These are phyloP conservation scores for Ciconia nigra DNA, from an alignment of 2,797 vertebrate genomes.

Conservation along the genomic window DNA sequence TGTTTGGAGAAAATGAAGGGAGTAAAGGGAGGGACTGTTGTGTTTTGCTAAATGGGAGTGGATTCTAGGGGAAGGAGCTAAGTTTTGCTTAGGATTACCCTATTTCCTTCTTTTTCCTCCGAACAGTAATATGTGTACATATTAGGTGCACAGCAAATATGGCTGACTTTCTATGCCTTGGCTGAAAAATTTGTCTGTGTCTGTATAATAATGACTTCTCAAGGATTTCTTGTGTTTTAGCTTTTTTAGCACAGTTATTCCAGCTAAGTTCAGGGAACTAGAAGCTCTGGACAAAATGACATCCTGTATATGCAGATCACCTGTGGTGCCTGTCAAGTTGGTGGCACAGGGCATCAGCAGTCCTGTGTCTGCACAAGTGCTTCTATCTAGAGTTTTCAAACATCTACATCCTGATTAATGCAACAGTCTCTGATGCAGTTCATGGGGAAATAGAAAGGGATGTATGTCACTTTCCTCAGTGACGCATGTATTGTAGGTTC, in stretches of 20 bases:
- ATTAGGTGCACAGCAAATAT: rapidly evolving
- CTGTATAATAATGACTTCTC: neutral
- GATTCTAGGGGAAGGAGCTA: neutral
- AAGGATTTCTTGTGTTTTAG: neutral
- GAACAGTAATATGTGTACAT: neutral
- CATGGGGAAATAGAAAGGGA: neutral
- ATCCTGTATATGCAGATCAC: rapidly evolving
- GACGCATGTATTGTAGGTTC: neutral
- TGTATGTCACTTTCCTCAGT: neutral
- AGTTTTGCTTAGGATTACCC: neutral
- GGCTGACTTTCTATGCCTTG: neutral
- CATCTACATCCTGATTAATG: neutral
- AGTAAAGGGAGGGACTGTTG: neutral
- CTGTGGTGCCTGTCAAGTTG: neutral
- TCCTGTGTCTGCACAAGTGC: rapidly evolving
- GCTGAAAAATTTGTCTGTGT: neutral
- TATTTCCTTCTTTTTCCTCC: rapidly evolving
- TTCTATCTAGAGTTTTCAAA: neutral
- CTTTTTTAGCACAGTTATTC: neutral
- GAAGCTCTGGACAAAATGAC: neutral
- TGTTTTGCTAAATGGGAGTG: neutral
- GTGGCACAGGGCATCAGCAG: neutral
- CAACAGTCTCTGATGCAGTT: neutral
- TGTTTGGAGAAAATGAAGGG: neutral
- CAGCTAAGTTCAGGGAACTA: neutral